Evolutionary conservation across 1,140 invertebrate species (phyloP).

Genomic region (Physella acuta): DNA sequence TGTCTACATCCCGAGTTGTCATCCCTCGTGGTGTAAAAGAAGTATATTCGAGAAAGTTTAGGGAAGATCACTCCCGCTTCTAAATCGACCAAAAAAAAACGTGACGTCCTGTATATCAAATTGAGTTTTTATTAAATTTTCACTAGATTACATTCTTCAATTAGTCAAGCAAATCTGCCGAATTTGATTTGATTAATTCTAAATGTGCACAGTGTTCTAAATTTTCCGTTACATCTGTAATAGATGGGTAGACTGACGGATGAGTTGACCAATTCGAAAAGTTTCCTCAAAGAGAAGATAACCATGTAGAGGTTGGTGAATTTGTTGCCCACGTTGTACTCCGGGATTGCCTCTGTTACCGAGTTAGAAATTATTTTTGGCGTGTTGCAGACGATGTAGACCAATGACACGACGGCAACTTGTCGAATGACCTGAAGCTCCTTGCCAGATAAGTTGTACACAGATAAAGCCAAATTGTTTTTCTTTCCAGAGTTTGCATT

Average conservation of each 20-base stretch:
- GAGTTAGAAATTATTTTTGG: neutral
- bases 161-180: too few species aligned
- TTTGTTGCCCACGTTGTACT: neutral
- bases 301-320: neutral
- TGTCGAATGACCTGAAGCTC: neutral
- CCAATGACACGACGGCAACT: neutral
- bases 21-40: too few species aligned
- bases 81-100: too few species aligned
- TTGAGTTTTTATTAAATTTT: too few species aligned
- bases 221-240: conserved; percentile 1
- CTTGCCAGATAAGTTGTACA: neutral
- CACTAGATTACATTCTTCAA: too few species aligned
- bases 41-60: too few species aligned
- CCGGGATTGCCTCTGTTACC: neutral
- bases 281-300: neutral
- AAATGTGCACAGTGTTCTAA: conserved; percentile 1
- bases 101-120: too few species aligned
- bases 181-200: too few species aligned
- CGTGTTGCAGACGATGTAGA: neutral
- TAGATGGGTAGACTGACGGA: neutral
- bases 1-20: too few species aligned
- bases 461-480: too few species aligned
- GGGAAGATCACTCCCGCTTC: too few species aligned
- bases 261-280: neutral
- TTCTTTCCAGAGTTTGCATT: too few species aligned